Evolutionary conservation across 2,797 vertebrate species (phyloP), one percentile per base, ranked within the genome.

Genomic region (Acanthornis magna): DNA sequence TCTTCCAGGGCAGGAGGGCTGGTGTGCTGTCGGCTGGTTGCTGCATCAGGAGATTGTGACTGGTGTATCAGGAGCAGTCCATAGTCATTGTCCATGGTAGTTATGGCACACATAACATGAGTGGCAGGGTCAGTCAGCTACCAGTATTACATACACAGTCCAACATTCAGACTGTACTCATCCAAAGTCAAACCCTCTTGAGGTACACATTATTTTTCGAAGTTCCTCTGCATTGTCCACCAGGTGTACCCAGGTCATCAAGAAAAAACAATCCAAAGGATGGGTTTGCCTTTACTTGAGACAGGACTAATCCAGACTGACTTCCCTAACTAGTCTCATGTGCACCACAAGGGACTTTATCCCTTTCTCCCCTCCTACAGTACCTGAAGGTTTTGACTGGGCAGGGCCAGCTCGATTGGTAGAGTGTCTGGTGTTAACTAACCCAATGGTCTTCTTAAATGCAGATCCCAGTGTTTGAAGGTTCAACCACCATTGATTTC

Each of bases 201-300:
- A 57, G 7, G 45, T 50, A 43, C 17, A 32, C 8, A 13, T 26
- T 0, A 1, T 26, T 26, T 34, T 66, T 57, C 6, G 2, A 21
- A 5, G 3, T 30, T 11, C 30, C 2, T 14, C 43, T 42, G 21
- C 4, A 1, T 34, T 17, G 30, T 2, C 7, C 11, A 26, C 2
- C 4, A 36, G 15, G 14, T 0, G 1, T 4, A 57, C 4, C 11
- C 30, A 58, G 17, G 17, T 40, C 4, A 29, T 8, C 16, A 30
- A 65, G 16, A 9, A 50, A 57, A 83, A 66, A 20, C 2, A 20
- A 7, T 40, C 16, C 34, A 4, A 29, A 7, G 20, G 16, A 11
- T 34, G 51, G 11, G 11, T 57, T 50, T 55, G 19, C 34, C 15
- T 42, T 73, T 34, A 8, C 6, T 57, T 74, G 61, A 66, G 36